These are phyloP conservation scores for Mellilla xanthometata DNA, from an alignment of 2,888 invertebrate species.

Conservation along the genomic window DNA sequence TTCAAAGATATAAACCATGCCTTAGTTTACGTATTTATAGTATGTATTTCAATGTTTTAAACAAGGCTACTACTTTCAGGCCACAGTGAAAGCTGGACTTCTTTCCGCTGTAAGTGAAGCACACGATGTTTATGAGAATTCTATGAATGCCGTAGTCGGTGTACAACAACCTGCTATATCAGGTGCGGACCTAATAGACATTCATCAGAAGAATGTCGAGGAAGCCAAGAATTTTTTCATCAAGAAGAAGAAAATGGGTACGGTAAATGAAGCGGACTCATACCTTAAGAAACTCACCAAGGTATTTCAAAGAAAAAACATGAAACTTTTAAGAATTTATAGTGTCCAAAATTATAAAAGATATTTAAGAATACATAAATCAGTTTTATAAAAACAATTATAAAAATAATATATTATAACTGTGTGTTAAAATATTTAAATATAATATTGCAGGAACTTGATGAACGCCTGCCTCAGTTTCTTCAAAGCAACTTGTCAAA, in stretches of 20 bases:
- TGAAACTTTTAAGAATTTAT: too few species aligned
- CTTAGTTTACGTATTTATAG: too few species aligned
- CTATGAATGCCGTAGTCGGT: conserved; percentile 1
- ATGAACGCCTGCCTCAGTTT: conserved; percentile 7
- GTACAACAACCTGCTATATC: background rate
- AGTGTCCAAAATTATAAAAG: too few species aligned
- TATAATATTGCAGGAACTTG: conserved; percentile 3
- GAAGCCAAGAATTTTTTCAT: background rate
- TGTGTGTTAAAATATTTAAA: too few species aligned
- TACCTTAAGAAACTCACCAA: background rate
- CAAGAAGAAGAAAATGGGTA: conserved; percentile 1
- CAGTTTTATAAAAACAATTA: too few species aligned
- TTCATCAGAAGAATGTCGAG: conserved; percentile 1
- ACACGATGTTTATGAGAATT: background rate
- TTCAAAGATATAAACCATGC: too few species aligned
- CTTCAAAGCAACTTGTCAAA: conserved; percentile 18
- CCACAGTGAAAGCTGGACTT: conserved; percentile 1
- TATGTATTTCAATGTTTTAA: too few species aligned
- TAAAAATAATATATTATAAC: too few species aligned
- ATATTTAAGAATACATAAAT: too few species aligned
- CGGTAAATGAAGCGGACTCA: background rate
- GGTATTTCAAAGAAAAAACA: too few species aligned
- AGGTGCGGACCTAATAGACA: background rate
- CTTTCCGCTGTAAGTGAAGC: conserved; percentile 6
- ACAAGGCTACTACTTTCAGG: conserved; percentile 2